These are phyloP conservation scores for Corythornis madagascariensis DNA, from an alignment of 2,113 vertebrate genomes.

Conservation along the genomic window DNA sequence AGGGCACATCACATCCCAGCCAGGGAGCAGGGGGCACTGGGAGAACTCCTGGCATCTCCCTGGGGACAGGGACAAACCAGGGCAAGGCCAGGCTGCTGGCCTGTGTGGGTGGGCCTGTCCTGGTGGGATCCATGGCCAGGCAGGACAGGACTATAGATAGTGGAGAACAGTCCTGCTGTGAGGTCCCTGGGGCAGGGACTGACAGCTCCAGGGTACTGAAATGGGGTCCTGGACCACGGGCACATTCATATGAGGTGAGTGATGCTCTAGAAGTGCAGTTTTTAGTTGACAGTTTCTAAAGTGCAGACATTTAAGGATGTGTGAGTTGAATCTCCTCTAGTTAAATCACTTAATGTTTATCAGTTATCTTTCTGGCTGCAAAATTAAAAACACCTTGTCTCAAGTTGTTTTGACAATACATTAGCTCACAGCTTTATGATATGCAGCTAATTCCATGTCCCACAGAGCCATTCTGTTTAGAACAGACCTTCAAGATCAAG, in stretches of 20 bases:
- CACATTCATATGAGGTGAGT: neutral
- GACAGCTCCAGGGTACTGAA: accelerated
- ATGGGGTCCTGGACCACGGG: no score
- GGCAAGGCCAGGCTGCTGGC: neutral
- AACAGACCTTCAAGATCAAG: no score
- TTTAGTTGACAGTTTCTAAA: neutral
- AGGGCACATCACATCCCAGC: neutral
- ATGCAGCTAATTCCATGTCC: neutral
- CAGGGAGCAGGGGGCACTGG: accelerated
- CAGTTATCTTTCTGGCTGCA: neutral
- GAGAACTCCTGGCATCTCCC: neutral
- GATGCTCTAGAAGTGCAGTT: neutral
- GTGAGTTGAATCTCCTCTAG: neutral
- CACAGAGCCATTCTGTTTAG: no score
- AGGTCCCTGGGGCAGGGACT: accelerated
- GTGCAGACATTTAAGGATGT: neutral
- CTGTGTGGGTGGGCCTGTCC: neutral
- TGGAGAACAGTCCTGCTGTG: accelerated
- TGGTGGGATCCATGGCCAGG: accelerated
- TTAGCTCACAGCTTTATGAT: neutral
- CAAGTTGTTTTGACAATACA: neutral
- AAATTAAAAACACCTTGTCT: neutral
- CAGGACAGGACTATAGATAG: neutral
- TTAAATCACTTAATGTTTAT: neutral
- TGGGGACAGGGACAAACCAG: neutral